These are phyloP conservation scores for Erannis defoliaria DNA, from an alignment of 2,888 invertebrate species.

Conservation along the genomic window DNA sequence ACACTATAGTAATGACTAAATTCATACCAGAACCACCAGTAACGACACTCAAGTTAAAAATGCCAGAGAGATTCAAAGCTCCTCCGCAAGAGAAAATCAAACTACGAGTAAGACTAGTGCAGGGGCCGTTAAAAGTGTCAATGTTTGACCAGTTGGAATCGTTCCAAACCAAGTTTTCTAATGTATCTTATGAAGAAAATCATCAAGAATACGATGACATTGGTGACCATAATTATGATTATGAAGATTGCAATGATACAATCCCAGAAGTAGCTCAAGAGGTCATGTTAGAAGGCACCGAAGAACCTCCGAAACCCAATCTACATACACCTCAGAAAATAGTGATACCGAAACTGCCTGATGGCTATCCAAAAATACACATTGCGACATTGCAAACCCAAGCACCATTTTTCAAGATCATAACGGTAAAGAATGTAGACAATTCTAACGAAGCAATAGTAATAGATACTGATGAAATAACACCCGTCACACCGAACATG, in stretches of 20 bases:
- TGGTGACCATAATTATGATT: slow-evolving; percentile 24
- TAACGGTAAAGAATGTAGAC: slow-evolving; percentile 61
- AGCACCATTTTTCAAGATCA: slow-evolving; percentile 76
- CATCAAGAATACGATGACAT: slow-evolving; percentile 42
- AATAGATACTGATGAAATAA: slow-evolving; percentile 18
- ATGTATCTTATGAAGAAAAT: background rate
- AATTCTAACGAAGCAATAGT: slow-evolving; percentile 42
- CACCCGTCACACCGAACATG: background rate
- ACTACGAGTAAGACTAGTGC: slow-evolving; percentile 57
- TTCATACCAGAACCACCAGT: slow-evolving; percentile 45
- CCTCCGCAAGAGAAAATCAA: slow-evolving; percentile 43
- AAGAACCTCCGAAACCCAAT: slow-evolving; percentile 47
- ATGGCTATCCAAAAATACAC: slow-evolving; percentile 56
- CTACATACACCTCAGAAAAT: slow-evolving; percentile 53
- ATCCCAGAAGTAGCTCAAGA: slow-evolving; percentile 77
- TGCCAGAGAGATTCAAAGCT: slow-evolving; percentile 65
- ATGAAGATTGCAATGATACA: slow-evolving; percentile 42
- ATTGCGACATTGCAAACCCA: slow-evolving; percentile 69
- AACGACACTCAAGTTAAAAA: slow-evolving; percentile 48
- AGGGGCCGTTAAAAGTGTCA: slow-evolving; percentile 20
- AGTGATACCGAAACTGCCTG: slow-evolving; percentile 61
- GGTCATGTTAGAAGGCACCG: slow-evolving; percentile 63
- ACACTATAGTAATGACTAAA: slow-evolving; percentile 64
- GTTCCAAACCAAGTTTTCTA: background rate
- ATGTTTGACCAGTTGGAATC: slow-evolving; percentile 12